Conservation (phyloP, 2,113 vertebrate genomes). For the Megaptera novaeangliae region DNA sequence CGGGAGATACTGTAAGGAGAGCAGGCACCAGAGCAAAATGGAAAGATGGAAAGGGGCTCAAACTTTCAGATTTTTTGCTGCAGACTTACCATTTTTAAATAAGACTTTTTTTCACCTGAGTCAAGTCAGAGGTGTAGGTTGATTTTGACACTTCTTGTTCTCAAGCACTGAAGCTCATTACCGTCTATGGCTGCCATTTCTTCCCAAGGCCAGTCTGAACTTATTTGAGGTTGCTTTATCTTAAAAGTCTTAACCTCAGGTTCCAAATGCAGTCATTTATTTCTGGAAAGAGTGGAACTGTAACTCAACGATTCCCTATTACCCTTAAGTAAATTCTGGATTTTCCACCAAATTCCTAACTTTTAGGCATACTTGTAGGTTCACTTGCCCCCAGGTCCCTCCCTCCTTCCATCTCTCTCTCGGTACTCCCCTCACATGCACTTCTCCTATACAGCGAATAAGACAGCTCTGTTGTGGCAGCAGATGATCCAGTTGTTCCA, state of each 20-base stretch:
- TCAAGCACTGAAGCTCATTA: constrained; percentile 66
- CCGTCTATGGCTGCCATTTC: constrained; percentile 45
- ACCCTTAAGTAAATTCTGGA: constrained; percentile 14
- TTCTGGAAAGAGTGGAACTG: constrained; percentile 36
- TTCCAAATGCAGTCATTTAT: constrained; percentile 50
- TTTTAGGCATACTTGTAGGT: not conserved
- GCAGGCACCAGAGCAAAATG: constrained; percentile 36
- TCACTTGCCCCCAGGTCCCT: not conserved
- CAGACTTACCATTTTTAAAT: constrained; percentile 47
- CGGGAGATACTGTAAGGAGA: not conserved
- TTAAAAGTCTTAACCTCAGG: constrained; percentile 38
- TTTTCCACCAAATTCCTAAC: not conserved
- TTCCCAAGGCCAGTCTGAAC: constrained; percentile 38
- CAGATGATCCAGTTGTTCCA: not conserved
- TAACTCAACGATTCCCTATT: not conserved
- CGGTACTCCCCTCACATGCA: not conserved
- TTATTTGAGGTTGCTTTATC: constrained; percentile 1
- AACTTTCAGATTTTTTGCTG: constrained; percentile 62
- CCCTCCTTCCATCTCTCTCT: not conserved
- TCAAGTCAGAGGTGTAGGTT: constrained; percentile 45
- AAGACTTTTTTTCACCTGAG: constrained; percentile 50
- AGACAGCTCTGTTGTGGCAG: constrained; percentile 35
- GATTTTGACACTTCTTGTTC: constrained; percentile 48
- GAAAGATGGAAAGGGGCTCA: constrained; percentile 49
- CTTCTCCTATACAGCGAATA: not conserved